A percentile compares a stretch with the other conserved stretches of the same genome.
Evolutionary conservation across 2,797 vertebrate species (phyloP).

Genomic region (Melanotaenia parkinsoni): DNA sequence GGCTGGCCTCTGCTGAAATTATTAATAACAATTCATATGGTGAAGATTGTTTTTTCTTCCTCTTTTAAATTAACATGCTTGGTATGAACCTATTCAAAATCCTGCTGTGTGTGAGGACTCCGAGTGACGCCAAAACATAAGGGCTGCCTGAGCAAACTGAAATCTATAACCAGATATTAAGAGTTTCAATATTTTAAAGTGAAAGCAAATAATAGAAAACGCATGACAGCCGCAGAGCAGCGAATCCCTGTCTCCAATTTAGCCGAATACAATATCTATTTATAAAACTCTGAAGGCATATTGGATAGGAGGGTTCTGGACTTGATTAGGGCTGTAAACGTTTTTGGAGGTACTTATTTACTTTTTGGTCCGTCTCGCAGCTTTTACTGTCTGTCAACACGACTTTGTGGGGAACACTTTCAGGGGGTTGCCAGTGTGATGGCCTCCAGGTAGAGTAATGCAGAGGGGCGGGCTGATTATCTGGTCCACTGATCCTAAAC

Average conservation of each 20-base stretch:
- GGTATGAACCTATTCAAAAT: constrained; percentile 71
- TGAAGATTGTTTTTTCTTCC: constrained; percentile 46
- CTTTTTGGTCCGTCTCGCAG: constrained; percentile 75
- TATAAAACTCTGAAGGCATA: constrained; percentile 80
- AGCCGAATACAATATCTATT: constrained; percentile 81
- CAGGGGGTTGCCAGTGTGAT: constrained; percentile 65
- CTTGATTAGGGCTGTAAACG: constrained; percentile 82
- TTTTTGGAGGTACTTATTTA: constrained; percentile 81
- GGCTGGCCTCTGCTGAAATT: constrained; percentile 57
- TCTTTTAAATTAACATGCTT: constrained; percentile 75
- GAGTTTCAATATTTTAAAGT: constrained; percentile 79
- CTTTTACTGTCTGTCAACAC: constrained; percentile 81
- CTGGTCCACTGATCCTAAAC: constrained; percentile 71
- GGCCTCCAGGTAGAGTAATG: constrained; percentile 69
- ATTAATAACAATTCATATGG: constrained; percentile 79
- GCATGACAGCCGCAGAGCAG: constrained; percentile 76
- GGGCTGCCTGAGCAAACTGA: constrained; percentile 68
- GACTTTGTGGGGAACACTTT: constrained; percentile 71
- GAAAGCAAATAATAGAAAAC: constrained; percentile 85
- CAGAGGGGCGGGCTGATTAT: constrained; percentile 66
- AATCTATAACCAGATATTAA: constrained; percentile 84
- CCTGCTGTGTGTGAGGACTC: constrained; percentile 69
- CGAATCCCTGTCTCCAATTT: constrained; percentile 84
- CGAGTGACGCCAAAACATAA: constrained; percentile 71
- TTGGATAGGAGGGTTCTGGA: constrained; percentile 79